Evolutionary conservation across 1,140 invertebrate genomes (phyloP), one percentile per base, ranked within the genome.

Genomic region (Hylaeus anthracinus): DNA sequence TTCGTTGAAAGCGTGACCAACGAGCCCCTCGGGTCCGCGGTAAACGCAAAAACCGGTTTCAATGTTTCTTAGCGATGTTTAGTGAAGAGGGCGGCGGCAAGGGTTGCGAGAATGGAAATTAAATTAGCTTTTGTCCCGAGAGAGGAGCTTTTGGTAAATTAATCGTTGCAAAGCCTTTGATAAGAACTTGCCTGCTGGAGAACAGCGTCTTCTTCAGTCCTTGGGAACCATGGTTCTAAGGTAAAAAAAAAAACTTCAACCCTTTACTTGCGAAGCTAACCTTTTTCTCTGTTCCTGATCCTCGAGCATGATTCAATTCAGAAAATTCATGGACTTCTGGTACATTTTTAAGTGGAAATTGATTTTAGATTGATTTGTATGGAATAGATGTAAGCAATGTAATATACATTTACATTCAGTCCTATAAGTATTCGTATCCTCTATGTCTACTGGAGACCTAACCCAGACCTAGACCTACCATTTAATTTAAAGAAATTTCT

Each of bases 21-120:
- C n/a, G 9, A 14, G 39, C 43, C 8, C 8, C 65, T 14, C 3
- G 65, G 0, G 45, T 26, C 45, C 6, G 12, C 5, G 9, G 43
- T 12, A 41, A 45, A 45, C 12, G 14, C 37, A 39, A 43, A 45
- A n/a, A n/a, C 55, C 51, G 41, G 69, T 70, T 55, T 26, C 41
- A 43, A 55, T 63, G 53, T 69, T 80, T 79, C 37, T 43, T 75
- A 43, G 3, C 2, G 48, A 53, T 71, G 63, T 61, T 61, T 5
- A 43, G 55, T 43, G 6, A 10, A 5, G 43, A 39, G 10, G 15
- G 10, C 6, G 26, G 10, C 37, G 10, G 6, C n/a, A 15, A 66
- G 72, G 76, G 81, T 63, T 51, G 61, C 69, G 69, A 82, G 75
- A 82, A 83, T 86, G 80, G 74, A 82, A 88, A 88, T 88, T 79